Base-by-base conservation (phyloP, 2,888 invertebrate genomes). In the Macaria notata region DNA sequence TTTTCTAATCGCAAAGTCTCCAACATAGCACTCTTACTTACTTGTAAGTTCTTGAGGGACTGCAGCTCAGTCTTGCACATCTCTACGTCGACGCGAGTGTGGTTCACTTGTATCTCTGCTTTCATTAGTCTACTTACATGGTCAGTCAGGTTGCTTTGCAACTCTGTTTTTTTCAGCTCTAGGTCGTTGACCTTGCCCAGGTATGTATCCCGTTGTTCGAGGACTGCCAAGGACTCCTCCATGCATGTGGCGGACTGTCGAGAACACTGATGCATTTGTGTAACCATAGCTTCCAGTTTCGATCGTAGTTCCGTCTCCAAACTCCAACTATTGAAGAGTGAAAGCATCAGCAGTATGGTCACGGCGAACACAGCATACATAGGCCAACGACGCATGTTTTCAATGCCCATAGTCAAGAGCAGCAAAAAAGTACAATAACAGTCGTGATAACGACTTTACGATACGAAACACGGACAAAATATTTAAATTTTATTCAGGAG, bases 331-430 rank as follows among this genome's bases (percentile, higher is more conserved):
- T 89, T 90, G 62, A 91, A 83, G 57, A 91, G 84, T 80, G 90
- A 88, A 79, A 90, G 84, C 71, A 84, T 81, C 57, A 89, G 79
- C 66, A 90, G 73, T 73, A 90, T 82, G 69, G 86, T 86, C 49
- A 86, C 75, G 5, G 87, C 86, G 66, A 89, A 89, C 57, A 87
- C 81, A 64, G 88, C 83, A 61, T 88, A 90, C 82, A 88, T 84
- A 33, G 90, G 91, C 90, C 90, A 90, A 57, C 90, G 90, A 79
- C 90, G 89, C 90, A 90, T 89, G 74, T 86, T 91, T 83, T 90
- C 91, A 68, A 91, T 82, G 70, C 91, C 90, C 90, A 91, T 91
- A 73, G 71, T 82, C 42, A 42, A 19, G 39, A 49, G 49, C 31
- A 31, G 19, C 38, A 48, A 44, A 1, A 56, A 41, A 42, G 45